These are phyloP conservation scores for Platycheirus albimanus DNA, from an alignment of 2,888 invertebrate species.

Conservation along the genomic window DNA sequence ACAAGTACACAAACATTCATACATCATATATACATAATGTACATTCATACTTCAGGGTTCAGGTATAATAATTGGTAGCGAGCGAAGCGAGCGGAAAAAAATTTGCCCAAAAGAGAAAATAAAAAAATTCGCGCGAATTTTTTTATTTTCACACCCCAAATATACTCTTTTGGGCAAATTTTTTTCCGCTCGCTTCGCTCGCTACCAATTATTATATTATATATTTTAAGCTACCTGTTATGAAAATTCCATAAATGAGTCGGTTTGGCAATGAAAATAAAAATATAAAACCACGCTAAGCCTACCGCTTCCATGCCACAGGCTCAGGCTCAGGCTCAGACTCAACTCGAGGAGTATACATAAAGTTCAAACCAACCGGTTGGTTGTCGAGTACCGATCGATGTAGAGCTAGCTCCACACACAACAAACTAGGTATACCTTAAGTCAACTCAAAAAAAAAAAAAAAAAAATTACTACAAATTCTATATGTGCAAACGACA, in stretches of 20 bases:
- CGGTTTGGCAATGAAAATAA: conserved; percentile 67
- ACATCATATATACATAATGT: too few species aligned
- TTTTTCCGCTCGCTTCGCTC: conserved; percentile 32
- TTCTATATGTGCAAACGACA: conserved; percentile 67
- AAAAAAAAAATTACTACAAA: not conserved
- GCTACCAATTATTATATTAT: conserved; percentile 24
- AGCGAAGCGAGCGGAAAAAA: too few species aligned
- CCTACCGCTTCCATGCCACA: conserved; percentile 35
- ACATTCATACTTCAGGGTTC: too few species aligned
- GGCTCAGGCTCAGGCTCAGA: too few species aligned
- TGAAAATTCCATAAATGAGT: conserved; percentile 73
- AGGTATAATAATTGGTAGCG: too few species aligned
- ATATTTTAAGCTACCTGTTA: conserved; percentile 69
- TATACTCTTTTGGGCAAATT: too few species aligned
- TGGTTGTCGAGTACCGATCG: conserved; percentile 24
- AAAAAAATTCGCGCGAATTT: too few species aligned
- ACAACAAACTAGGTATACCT: too few species aligned
- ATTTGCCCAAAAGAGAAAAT: too few species aligned
- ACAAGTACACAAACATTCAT: too few species aligned
- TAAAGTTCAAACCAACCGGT: conserved; percentile 71
- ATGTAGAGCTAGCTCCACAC: conserved; percentile 13
- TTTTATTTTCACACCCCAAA: too few species aligned
- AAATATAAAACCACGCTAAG: conserved; percentile 39
- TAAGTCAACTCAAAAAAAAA: conserved; percentile 52
- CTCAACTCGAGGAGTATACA: conserved; percentile 39